A percentile compares a stretch with the other conserved stretches of the same genome.
phyloP scores from a whole-genome alignment of 2,113 vertebrate species.

The Typhlomys cinereus region DNA sequence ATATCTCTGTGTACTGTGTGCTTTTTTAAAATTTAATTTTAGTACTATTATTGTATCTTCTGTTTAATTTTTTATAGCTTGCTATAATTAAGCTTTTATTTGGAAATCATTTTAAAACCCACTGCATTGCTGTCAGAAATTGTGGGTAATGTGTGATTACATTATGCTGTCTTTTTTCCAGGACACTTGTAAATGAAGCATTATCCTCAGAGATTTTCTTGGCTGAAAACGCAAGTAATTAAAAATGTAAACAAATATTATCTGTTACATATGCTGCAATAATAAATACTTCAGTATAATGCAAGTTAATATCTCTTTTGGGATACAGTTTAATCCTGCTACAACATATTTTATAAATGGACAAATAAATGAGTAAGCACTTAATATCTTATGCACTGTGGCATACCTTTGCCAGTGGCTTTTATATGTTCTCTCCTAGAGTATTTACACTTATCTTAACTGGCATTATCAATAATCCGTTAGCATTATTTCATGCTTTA shows the following conservation, averaged over 20 bases:
- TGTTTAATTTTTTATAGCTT: conserved; percentile 79
- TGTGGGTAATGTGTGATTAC: conserved; percentile 87
- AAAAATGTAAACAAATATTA: conserved; percentile 90
- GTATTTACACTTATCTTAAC: conserved; percentile 55
- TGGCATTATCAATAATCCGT: conserved; percentile 27
- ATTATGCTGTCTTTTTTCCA: conserved; percentile 87
- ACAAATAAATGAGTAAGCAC: conserved; percentile 83
- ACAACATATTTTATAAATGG: conserved; percentile 83
- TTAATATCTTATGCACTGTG: conserved; percentile 77
- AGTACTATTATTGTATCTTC: conserved; percentile 61
- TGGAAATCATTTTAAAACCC: conserved; percentile 84
- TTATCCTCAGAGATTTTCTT: conserved; percentile 89
- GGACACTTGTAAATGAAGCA: conserved; percentile 86
- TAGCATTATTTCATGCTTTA: conserved; percentile 46
- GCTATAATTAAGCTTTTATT: conserved; percentile 85
- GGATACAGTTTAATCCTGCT: conserved; percentile 84
- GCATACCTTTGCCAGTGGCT: conserved; percentile 26
- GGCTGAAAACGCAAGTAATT: conserved; percentile 89
- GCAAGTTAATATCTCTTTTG: conserved; percentile 85
- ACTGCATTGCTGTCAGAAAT: conserved; percentile 85
- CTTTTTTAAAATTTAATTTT: conserved; percentile 80
- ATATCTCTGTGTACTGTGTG: conserved; percentile 59
- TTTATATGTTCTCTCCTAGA: conserved; percentile 1
- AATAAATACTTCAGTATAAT: conserved; percentile 87
- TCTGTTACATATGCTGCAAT: conserved; percentile 87